Base-by-base conservation (phyloP, 2,113 vertebrate genomes). In the Platichthys stellatus region DNA sequence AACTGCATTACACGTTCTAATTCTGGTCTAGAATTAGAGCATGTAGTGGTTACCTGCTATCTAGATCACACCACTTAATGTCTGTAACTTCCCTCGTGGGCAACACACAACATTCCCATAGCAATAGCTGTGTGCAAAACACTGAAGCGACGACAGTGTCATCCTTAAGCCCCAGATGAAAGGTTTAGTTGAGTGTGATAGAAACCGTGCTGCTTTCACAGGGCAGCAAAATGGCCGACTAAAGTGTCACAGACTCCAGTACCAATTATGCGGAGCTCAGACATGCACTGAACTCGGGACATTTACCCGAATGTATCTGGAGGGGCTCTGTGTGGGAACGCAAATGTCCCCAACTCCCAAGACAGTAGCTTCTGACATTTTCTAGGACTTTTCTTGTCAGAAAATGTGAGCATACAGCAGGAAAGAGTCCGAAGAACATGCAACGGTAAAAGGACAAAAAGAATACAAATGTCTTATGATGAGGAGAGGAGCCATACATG, bases 91-190 rank as follows among this genome's bases (percentile, higher is more conserved):
- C 76, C 62, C 78, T 80, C 74, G 81, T 69, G 76, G 71, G 77
- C 59, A 73, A 61, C 21, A 24, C 20, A 64, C 53, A 53, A 64
- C 47, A 51, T 87, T 90, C 76, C 90, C 76, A 87, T 86, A 81
- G 82, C 23, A 69, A 88, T 71, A 18, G 75, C 59, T 24, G 67
- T 56, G 69, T 72, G 75, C 74, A 80, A 49, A 87, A 79, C 64
- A 79, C 63, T 70, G 83, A 63, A 35, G 76, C 49, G 63, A 61
- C 26, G 40, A 67, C 18, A 40, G 35, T 26, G 58, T 60, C 26
- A 10, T 66, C 26, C 8, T 69, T 63, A 1, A 51, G 49, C 49
- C 49, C 5, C 20, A n/a, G 20, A n/a, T 54, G 18, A 54, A 54
- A 54, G 20, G 51, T 54, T 56, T 63, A 56, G 80, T 63, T n/a